Evolutionary conservation across 2,113 vertebrate genomes (phyloP), one percentile per base, ranked within the genome.

Genomic region (Pedetes capensis): DNA sequence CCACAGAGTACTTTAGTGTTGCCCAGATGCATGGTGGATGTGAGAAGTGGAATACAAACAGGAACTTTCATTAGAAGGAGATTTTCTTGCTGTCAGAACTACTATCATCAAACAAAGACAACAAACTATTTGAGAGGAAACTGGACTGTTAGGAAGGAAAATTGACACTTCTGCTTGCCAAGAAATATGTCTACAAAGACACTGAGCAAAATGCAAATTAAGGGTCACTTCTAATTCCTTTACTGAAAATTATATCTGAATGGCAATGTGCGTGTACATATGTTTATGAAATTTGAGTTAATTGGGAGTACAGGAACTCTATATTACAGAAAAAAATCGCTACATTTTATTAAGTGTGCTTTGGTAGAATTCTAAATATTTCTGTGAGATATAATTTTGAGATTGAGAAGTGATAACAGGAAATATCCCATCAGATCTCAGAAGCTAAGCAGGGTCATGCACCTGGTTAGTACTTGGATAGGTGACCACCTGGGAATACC

Each of bases 231-330:
- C 0, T 14, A 61, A 23, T 68, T 80, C 10, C 9, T 64, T 49
- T 72, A 42, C 25, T 34, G 23, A 95, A 96, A 88, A 76, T 91
- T 49, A 22, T 22, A 89, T 75, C 14, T 78, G 44, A 89, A 87
- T 20, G 32, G 5, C 44, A 59, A 29, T 23, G 39, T 55, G 32
- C 37, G 32, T n/a, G 3, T 76, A 10, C 34, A 17, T 23, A 78
- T 8, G 57, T 44, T 63, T 71, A 25, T 63, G 4, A 34, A 72
- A 47, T 11, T 88, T 39, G 7, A 71, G 3, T 80, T 87, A 90
- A 59, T 9, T 66, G 3, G 34, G 18, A 29, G 12, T 47, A 59
- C 23, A 8, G 10, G 10, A 53, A 32, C 10, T 42, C 16, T 74
- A 2, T 20, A 47, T 37, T 8, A 92, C 44, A 88, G 22, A 83